These are phyloP conservation scores for Steromphala cineraria DNA, from an alignment of 2,888 invertebrate genomes.

Conservation along the genomic window DNA sequence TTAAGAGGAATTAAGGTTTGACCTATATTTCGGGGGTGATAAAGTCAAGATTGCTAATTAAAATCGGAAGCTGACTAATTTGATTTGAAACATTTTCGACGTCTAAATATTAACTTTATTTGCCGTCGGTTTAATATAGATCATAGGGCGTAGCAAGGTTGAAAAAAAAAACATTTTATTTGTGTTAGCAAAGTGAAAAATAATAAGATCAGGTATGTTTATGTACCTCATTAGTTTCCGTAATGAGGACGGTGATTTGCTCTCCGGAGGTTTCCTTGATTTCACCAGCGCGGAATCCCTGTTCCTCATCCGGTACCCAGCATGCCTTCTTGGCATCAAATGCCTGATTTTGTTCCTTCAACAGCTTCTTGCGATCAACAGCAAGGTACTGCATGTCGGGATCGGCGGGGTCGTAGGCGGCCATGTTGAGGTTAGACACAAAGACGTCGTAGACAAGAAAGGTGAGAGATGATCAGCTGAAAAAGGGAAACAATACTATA, in stretches of 20 bases:
- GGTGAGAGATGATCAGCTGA: neutral
- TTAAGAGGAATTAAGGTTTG: no score
- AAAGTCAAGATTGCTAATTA: no score
- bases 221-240: constrained; percentile 80
- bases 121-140: no score
- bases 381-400: constrained; percentile 71
- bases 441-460: neutral
- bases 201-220: no score
- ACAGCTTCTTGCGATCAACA: constrained; percentile 67
- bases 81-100: no score
- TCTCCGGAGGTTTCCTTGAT: constrained; percentile 99
- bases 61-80: no score
- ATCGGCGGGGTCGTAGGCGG: constrained; percentile 48
- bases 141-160: no score
- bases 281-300: constrained; percentile 97
- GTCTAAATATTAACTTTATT: no score
- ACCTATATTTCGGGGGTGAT: no score
- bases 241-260: constrained; percentile 90
- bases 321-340: constrained; percentile 90
- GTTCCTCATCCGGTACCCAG: constrained; percentile 99
- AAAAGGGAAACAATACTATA: no score
- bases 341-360: constrained; percentile 64
- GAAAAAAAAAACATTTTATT: no score
- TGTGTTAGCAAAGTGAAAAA: no score
- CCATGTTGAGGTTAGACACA: neutral